Evolutionary conservation across 2,113 vertebrate genomes (phyloP).

Genomic region (Scophthalmus maximus): DNA sequence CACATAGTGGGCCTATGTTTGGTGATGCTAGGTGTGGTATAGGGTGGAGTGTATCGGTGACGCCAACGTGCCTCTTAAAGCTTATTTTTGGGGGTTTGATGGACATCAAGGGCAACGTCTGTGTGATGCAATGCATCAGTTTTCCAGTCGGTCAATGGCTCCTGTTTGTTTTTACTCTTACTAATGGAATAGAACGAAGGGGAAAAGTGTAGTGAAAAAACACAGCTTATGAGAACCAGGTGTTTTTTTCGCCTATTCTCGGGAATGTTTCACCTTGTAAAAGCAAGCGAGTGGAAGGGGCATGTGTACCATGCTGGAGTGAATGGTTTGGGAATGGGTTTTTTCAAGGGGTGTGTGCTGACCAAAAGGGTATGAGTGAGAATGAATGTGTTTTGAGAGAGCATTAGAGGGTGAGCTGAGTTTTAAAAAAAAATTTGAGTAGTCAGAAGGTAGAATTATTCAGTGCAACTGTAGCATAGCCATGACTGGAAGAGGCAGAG

Average conservation of each 20-base stretch:
- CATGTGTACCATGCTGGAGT: constrained; percentile 37
- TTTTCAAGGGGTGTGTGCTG: constrained; percentile 61
- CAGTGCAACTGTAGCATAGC: constrained; percentile 51
- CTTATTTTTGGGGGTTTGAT: constrained; percentile 75
- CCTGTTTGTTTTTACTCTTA: constrained; percentile 80
- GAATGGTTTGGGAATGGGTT: constrained; percentile 61
- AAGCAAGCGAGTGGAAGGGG: constrained; percentile 68
- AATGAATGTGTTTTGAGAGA: constrained; percentile 58
- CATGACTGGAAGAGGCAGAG: constrained; percentile 36
- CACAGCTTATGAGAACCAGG: constrained; percentile 75
- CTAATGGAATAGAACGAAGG: constrained; percentile 69
- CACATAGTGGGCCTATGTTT: constrained; percentile 70
- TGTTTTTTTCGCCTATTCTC: constrained; percentile 75
- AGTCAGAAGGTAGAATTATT: constrained; percentile 59
- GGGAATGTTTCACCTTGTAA: constrained; percentile 84
- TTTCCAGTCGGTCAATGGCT: constrained; percentile 72
- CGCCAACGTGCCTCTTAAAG: constrained; percentile 67
- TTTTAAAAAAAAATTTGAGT: constrained; percentile 35
- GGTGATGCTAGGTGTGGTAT: constrained; percentile 67
- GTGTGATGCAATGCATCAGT: constrained; percentile 72
- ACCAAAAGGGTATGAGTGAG: constrained; percentile 50
- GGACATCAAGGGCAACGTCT: constrained; percentile 64
- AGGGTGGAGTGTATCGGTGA: constrained; percentile 67
- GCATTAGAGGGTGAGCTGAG: constrained; percentile 53
- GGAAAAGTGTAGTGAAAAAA: constrained; percentile 58